Percentiles rank a stretch among this genome's conserved stretches.
These are phyloP conservation scores for Labroides dimidiatus DNA, from an alignment of 2,797 vertebrate genomes.

Conservation along the genomic window DNA sequence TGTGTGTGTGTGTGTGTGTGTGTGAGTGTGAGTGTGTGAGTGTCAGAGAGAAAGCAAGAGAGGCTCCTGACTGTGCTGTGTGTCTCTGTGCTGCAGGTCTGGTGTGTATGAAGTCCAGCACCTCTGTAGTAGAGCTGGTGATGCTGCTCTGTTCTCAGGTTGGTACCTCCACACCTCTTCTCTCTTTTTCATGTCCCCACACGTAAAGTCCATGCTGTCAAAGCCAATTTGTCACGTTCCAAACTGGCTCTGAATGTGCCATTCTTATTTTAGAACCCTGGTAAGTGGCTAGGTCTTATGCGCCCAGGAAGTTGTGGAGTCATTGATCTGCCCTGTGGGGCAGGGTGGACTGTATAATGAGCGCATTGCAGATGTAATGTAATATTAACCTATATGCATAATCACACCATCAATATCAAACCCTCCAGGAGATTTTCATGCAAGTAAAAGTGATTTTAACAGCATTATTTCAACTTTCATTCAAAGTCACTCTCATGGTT, in stretches of 20 bases:
- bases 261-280: too few relatives aligned
- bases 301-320: conserved; percentile 16
- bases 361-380: conserved; percentile 70
- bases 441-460: background rate
- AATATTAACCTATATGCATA: conserved; percentile 49
- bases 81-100: conserved; percentile 85
- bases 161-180: conserved; percentile 49
- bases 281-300: background rate
- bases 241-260: background rate
- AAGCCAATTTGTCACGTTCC: conserved; percentile 11
- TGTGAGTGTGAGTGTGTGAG: conserved; percentile 11
- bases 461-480: background rate
- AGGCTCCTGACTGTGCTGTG: conserved; percentile 65
- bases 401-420: conserved; percentile 4
- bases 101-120: conserved; percentile 99
- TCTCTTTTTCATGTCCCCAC: background rate
- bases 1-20: conserved; percentile 11
- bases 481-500: conserved; percentile 10
- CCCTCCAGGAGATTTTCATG: background rate
- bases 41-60: conserved; percentile 17
- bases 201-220: background rate
- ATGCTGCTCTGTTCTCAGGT: conserved; percentile 99
- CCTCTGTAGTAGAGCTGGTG: conserved; percentile 96
- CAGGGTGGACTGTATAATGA: conserved; percentile 29
- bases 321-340: conserved; percentile 49